phyloP scores from a whole-genome alignment of 2,113 vertebrate species.

The Nycticebus coucang region DNA sequence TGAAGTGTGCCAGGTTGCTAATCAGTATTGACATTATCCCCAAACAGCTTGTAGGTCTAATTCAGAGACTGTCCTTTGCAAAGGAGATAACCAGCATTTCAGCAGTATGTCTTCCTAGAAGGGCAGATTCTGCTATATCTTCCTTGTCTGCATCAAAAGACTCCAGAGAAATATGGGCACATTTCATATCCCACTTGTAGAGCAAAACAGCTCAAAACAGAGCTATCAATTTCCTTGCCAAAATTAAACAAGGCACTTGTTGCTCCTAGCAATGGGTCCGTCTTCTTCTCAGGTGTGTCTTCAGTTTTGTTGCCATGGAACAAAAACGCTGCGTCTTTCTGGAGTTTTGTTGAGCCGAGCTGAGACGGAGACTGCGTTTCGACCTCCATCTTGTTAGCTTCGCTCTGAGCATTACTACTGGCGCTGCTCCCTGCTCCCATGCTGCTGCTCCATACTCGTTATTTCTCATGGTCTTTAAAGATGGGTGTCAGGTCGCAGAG shows the following conservation, averaged over 20 bases:
- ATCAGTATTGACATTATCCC: background rate
- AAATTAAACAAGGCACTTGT: conserved; percentile 91
- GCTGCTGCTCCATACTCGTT: conserved; percentile 92
- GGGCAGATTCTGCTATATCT: conserved; percentile 88
- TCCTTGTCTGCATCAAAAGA: conserved; percentile 88
- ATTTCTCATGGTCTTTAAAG: conserved; percentile 95
- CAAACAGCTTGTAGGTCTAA: background rate
- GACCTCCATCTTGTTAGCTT: conserved; percentile 47
- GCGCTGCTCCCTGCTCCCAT: conserved; percentile 66
- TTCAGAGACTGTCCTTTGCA: conserved; percentile 61
- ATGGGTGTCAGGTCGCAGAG: conserved; percentile 96
- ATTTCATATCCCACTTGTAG: conserved; percentile 91
- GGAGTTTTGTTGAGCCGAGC: conserved; percentile 48
- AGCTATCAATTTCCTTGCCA: conserved; percentile 89
- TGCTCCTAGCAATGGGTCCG: conserved; percentile 6
- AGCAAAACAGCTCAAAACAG: conserved; percentile 92
- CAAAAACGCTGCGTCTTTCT: conserved; percentile 80
- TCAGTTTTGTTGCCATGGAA: conserved; percentile 84
- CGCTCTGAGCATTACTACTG: conserved; percentile 56
- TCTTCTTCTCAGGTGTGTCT: conserved; percentile 73
- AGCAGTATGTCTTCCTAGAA: conserved; percentile 92
- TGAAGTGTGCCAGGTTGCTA: background rate
- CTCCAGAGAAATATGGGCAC: conserved; percentile 81
- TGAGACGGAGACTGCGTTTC: conserved; percentile 55
- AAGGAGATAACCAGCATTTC: conserved; percentile 93